Evolutionary conservation across 2,113 vertebrate genomes (phyloP).

Genomic region (Lepus europaeus): DNA sequence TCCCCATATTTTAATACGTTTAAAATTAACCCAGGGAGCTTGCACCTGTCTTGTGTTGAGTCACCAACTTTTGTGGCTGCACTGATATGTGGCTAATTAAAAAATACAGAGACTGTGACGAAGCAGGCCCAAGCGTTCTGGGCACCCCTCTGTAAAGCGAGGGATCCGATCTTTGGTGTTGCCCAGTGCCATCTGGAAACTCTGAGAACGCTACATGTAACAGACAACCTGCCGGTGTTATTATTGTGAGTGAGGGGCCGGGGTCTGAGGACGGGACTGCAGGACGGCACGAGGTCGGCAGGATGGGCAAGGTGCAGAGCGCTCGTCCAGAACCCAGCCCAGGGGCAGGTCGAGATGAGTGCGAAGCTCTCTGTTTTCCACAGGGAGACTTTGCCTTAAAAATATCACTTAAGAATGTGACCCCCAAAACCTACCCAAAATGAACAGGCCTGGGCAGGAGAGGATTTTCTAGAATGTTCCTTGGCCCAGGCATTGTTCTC

Average conservation of each 20-base stretch:
- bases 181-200: not conserved
- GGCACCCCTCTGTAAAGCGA: not conserved
- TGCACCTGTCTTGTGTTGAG: not conserved
- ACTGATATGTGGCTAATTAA: not conserved
- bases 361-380: not conserved
- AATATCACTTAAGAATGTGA: not conserved
- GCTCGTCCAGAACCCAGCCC: not conserved
- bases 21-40: not conserved
- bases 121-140: not conserved
- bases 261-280: not conserved
- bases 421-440: not conserved
- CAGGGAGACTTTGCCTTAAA: not conserved
- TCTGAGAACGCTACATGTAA: not conserved
- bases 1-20: not conserved
- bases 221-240: not conserved
- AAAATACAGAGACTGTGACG: not conserved
- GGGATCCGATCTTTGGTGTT: not conserved
- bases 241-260: not conserved
- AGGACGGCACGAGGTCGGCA: not conserved
- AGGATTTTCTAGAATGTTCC: slow-evolving; percentile 29
- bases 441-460: not conserved
- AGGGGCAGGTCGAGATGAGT: not conserved
- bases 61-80: not conserved
- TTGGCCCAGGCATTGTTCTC: not conserved
- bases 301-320: not conserved